Evolutionary conservation across 2,888 invertebrate genomes (phyloP), one percentile per base, ranked within the genome.

Genomic region (Agriopis marginaria): DNA sequence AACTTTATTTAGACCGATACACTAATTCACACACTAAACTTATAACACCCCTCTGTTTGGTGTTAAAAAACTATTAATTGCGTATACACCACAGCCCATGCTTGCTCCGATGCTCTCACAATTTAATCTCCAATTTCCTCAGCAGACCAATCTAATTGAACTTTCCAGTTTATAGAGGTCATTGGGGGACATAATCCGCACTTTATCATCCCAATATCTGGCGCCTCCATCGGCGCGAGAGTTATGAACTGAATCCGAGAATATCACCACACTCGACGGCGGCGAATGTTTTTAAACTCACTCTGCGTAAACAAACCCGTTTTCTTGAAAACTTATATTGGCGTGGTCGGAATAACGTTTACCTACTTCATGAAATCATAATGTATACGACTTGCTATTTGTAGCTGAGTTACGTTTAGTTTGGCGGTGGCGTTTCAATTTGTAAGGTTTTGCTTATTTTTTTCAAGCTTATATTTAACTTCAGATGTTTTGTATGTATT

Each of bases 141-240:
- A 66, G 69, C 66, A 72, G 71, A 68, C 71, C 71, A 65, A 71
- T 75, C 72, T 76, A 75, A 76, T 76, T 76, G 76, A 76, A 75
- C 73, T 76, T 75, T 75, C 71, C 76, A 76, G 75, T 75, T 76
- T 75, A 75, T 76, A 72, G 76, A 65, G 73, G 75, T 72, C 72
- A 73, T 70, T 71, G 72, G 64, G 71, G 73, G 71, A 71, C 59
- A 73, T 75, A 75, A 76, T 75, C 76, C 74, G 75, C 73, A 76
- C 75, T 76, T 76, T 75, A 76, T 76, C 76, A 76, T 75, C 69
- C 68, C 67, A 75, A 71, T 76, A 76, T 76, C 76, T 75, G 67
- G 70, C 51, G 62, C 75, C 73, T 74, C 73, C 71, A 72, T 75
- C 76, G 75, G 65, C 68, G 66, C 70, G 66, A 62, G 71, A 76